Evolutionary conservation across 2,888 invertebrate genomes (phyloP).

Genomic region (Dasysyrphus albostriatus): DNA sequence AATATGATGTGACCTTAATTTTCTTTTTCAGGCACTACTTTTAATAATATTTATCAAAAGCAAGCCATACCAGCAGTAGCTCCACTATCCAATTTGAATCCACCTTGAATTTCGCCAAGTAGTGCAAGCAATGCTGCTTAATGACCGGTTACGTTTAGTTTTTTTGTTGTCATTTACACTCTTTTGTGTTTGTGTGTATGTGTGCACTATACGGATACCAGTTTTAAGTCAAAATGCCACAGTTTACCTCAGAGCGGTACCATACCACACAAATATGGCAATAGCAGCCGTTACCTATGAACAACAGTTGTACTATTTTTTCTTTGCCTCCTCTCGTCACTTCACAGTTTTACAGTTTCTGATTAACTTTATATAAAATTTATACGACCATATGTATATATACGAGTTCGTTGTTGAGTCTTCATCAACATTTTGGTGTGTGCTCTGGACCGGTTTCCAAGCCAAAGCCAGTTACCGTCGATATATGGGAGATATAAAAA

Average conservation of each 20-base stretch:
- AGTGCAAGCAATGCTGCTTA: slow-evolving; percentile 44
- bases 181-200: not conserved
- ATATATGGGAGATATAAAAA: slow-evolving; percentile 22
- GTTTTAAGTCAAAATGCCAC: slow-evolving; percentile 56
- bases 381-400: not conserved
- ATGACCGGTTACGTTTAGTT: slow-evolving; percentile 59
- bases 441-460: slow-evolving; percentile 62
- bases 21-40: slow-evolving; percentile 42
- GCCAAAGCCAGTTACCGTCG: slow-evolving; percentile 26
- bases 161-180: slow-evolving; percentile 23
- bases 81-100: slow-evolving; percentile 54
- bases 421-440: slow-evolving; percentile 64
- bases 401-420: slow-evolving; percentile 16
- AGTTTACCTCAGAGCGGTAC: slow-evolving; percentile 42
- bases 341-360: slow-evolving; percentile 67
- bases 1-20: slow-evolving; percentile 61
- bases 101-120: slow-evolving; percentile 63
- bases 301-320: slow-evolving; percentile 64
- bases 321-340: slow-evolving; percentile 24
- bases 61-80: not conserved
- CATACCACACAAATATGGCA: slow-evolving; percentile 44
- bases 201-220: slow-evolving; percentile 9
- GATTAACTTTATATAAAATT: slow-evolving; percentile 45
- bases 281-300: slow-evolving; percentile 69
- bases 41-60: slow-evolving; percentile 40